phyloP scores from a whole-genome alignment of 2,113 vertebrate species.

The Ctenodactylus gundi region DNA sequence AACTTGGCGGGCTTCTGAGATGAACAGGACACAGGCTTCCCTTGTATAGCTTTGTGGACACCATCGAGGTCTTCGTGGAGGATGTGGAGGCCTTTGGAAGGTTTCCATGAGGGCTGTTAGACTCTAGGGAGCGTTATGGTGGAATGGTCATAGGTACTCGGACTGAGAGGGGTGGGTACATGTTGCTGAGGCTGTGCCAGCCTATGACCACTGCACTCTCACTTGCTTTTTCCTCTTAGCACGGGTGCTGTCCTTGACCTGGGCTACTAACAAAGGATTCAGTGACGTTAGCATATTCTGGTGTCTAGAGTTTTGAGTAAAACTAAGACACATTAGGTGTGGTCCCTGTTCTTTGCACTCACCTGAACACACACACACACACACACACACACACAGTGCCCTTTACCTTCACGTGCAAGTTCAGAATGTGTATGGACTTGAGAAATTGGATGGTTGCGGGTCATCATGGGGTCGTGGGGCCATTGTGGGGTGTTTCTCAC shows the following conservation, averaged over 20 bases:
- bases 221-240: background rate
- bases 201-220: background rate
- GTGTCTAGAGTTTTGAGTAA: background rate
- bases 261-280: background rate
- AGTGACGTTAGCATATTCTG: background rate
- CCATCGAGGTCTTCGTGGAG: no score
- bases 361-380: background rate
- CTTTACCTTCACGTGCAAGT: background rate
- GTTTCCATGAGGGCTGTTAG: no score
- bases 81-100: no score
- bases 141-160: background rate
- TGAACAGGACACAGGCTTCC: background rate
- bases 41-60: no score
- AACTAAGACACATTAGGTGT: background rate
- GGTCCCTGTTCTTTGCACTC: background rate
- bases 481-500: background rate
- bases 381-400: background rate
- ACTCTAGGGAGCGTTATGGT: background rate
- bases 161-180: no score
- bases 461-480: background rate
- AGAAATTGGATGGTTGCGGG: background rate
- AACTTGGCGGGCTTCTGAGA: background rate
- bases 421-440: background rate
- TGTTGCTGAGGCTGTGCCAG: background rate
- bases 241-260: background rate